Evolutionary conservation across 1,140 invertebrate species (phyloP).

Genomic region (Argopecten irradians): DNA sequence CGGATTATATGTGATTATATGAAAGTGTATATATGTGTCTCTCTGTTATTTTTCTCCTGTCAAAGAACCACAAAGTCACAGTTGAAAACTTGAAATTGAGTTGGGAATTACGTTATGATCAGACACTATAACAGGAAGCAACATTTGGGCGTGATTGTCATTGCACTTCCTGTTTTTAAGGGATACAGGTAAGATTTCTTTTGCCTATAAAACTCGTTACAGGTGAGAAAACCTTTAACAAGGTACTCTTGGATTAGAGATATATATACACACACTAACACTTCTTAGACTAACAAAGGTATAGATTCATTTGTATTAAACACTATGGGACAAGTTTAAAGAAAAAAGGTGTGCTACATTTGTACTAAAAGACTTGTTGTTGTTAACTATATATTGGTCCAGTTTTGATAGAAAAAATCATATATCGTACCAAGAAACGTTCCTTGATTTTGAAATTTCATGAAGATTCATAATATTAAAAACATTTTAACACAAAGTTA

Average conservation of each 20-base stretch:
- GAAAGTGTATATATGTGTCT: slow-evolving; percentile 12
- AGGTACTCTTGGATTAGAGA: neutral
- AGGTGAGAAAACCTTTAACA: neutral
- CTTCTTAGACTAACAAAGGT: neutral
- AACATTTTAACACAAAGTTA: too few relatives aligned
- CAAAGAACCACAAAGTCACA: slow-evolving; percentile 6
- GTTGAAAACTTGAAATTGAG: neutral
- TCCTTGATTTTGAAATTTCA: too few relatives aligned
- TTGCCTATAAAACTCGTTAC: neutral
- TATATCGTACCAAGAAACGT: too few relatives aligned
- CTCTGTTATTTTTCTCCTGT: neutral
- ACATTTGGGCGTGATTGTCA: neutral
- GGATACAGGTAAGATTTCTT: neutral
- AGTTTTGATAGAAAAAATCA: too few relatives aligned
- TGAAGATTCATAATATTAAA: too few relatives aligned
- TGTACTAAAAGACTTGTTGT: too few relatives aligned
- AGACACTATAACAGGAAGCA: neutral
- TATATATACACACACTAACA: neutral
- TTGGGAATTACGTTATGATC: neutral
- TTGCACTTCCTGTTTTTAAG: neutral
- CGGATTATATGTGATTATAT: neutral
- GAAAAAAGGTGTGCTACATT: too few relatives aligned
- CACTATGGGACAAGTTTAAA: too few relatives aligned
- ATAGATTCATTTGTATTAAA: too few relatives aligned
- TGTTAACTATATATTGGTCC: too few relatives aligned